These are phyloP conservation scores for Exocentrus adspersus DNA, from an alignment of 2,888 invertebrate genomes.

Conservation along the genomic window DNA sequence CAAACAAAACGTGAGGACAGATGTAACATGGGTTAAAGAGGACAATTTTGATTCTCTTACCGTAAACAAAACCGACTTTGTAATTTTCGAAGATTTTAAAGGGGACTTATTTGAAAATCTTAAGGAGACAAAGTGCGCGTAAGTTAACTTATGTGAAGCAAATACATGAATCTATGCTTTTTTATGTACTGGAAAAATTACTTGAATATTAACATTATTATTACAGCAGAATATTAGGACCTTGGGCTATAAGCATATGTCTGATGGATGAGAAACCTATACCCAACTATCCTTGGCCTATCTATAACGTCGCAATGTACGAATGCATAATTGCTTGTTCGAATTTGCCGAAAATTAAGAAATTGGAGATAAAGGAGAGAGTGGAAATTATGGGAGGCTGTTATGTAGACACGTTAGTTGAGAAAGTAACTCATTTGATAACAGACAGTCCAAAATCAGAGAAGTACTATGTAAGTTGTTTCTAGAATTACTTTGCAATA, in stretches of 20 bases:
- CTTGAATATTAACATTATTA: not conserved
- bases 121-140: constrained; percentile 74
- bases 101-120: constrained; percentile 77
- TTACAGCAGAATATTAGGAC: constrained; percentile 79
- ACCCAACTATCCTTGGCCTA: constrained; percentile 79
- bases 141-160: constrained; percentile 64
- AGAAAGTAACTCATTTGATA: constrained; percentile 82
- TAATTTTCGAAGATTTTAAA: constrained; percentile 81
- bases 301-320: constrained; percentile 85
- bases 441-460: constrained; percentile 80
- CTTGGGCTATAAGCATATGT: constrained; percentile 81
- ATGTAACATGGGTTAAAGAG: constrained; percentile 74
- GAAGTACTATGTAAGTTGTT: constrained; percentile 80
- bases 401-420: constrained; percentile 72
- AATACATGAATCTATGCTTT: too few relatives aligned
- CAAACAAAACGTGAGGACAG: constrained; percentile 67
- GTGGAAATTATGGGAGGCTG: constrained; percentile 83
- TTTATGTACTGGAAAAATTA: too few relatives aligned
- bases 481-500: too few relatives aligned
- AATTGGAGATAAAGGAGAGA: constrained; percentile 71
- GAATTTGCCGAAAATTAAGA: constrained; percentile 54
- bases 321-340: constrained; percentile 75
- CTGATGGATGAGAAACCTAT: constrained; percentile 76
- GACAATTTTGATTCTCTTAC: constrained; percentile 67
- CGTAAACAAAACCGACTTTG: constrained; percentile 76